These are phyloP conservation scores for Oasisia sp. DNA, from an alignment of 2,888 invertebrate genomes.

Conservation along the genomic window DNA sequence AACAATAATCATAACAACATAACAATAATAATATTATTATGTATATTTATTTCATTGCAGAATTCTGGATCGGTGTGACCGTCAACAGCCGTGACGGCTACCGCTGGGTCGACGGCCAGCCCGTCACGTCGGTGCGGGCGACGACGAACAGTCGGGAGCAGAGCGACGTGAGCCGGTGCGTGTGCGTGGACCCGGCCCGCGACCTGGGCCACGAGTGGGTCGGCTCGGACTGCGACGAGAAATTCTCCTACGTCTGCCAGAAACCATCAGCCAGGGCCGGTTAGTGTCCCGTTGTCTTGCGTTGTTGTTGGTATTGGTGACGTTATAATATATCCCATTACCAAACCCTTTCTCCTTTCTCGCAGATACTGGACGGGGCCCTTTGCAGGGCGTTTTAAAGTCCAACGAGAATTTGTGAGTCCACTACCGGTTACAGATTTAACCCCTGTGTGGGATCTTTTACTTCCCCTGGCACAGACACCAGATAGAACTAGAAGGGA, in stretches of 20 bases:
- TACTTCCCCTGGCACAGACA: too few species aligned
- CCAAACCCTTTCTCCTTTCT: too few species aligned
- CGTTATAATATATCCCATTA: neutral
- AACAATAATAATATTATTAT: too few species aligned
- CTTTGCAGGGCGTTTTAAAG: too few species aligned
- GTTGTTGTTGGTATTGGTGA: neutral
- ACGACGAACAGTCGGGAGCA: neutral
- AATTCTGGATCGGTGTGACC: neutral
- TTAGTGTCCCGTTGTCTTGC: neutral
- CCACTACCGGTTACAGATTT: too few species aligned
- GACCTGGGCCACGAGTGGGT: neutral
- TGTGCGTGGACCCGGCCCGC: neutral
- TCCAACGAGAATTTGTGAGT: too few species aligned
- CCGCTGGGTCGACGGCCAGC: neutral
- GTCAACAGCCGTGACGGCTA: neutral
- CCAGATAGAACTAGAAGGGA: too few species aligned
- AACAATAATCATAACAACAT: too few species aligned
- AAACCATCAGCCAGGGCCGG: neutral
- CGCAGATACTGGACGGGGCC: too few species aligned
- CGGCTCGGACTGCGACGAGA: neutral
- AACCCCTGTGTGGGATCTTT: too few species aligned
- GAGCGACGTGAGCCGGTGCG: neutral
- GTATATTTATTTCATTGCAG: neutral
- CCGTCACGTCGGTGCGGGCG: neutral
- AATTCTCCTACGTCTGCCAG: neutral